A percentile compares a stretch with the other conserved stretches of the same genome.
Conservation (phyloP, 2,888 invertebrate genomes). For the Phyllotreta cruciferae region DNA sequence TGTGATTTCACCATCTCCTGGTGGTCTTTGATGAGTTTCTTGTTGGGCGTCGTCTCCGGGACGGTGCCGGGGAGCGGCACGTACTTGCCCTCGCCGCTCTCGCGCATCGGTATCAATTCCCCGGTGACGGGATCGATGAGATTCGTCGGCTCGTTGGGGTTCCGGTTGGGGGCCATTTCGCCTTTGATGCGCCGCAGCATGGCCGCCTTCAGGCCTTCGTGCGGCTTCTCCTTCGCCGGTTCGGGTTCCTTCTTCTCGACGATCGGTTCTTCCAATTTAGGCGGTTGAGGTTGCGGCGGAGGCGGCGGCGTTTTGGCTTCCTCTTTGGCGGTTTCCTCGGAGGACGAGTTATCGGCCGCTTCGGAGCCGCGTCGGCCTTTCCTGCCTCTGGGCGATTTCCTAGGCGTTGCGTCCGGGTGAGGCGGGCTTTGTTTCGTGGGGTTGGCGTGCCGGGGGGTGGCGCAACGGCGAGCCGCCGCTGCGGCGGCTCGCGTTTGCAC, state of each 20-base stretch:
- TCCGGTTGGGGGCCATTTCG: conserved; percentile 46
- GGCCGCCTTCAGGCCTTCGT: conserved; percentile 57
- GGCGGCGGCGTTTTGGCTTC: conserved; percentile 34
- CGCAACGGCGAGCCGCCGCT: conserved; percentile 39
- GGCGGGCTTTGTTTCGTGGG: conserved; percentile 38
- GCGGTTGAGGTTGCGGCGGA: conserved; percentile 28
- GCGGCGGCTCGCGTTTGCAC: conserved; percentile 62
- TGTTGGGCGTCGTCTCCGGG: conserved; percentile 16
- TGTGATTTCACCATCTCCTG: conserved; percentile 33
- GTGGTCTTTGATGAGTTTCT: conserved; percentile 1
- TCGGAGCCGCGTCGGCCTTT: conserved; percentile 72
- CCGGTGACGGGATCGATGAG: conserved; percentile 80
- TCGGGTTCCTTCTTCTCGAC: conserved; percentile 33
- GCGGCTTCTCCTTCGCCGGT: conserved; percentile 51
- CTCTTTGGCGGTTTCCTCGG: conserved; percentile 63
- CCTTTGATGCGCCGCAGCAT: conserved; percentile 58
- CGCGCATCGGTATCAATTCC: conserved; percentile 72
- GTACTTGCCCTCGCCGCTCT: conserved; percentile 74
- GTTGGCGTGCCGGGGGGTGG: conserved; percentile 55
- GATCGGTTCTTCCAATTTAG: conserved; percentile 30
- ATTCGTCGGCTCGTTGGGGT: conserved; percentile 67
- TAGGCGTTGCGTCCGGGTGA: conserved; percentile 50
- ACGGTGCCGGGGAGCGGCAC: conserved; percentile 63
- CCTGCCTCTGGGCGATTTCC: conserved; percentile 71
- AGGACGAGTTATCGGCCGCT: conserved; percentile 68